Conservation (phyloP, 2,113 vertebrate genomes). For the Noturus placidus region DNA sequence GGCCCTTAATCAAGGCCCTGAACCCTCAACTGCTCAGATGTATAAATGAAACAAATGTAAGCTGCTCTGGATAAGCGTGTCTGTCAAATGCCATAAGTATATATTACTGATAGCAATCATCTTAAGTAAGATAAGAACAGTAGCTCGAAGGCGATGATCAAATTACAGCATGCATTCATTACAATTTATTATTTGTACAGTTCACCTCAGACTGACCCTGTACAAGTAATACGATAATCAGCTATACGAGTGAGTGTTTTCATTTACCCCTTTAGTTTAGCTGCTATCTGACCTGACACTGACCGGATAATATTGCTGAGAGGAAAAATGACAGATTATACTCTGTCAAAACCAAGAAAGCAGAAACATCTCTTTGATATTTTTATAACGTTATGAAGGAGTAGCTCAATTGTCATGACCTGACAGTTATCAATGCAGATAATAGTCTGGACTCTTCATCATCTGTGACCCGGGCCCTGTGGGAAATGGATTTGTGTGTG, state of each 20-base stretch:
- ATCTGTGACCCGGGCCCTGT: constrained; percentile 7
- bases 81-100: too few relatives aligned
- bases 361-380: constrained; percentile 43
- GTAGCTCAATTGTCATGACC: constrained; percentile 39
- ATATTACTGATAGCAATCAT: not conserved
- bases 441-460: constrained; percentile 54
- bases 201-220: not conserved
- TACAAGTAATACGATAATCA: not conserved
- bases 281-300: constrained; percentile 21
- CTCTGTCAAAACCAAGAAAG: constrained; percentile 36
- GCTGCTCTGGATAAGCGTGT: too few relatives aligned
- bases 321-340: constrained; percentile 45
- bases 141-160: not conserved
- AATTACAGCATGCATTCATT: not conserved
- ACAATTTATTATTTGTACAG: not conserved
- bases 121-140: not conserved
- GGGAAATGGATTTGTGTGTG: constrained; percentile 19
- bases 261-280: constrained; percentile 12
- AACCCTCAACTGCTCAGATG: too few relatives aligned
- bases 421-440: constrained; percentile 58
- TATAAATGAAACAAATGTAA: too few relatives aligned
- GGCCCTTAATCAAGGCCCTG: too few relatives aligned
- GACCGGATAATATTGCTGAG: constrained; percentile 3
- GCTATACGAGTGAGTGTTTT: constrained; percentile 2
- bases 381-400: constrained; percentile 57